phyloP scores from a whole-genome alignment of 64 coral and sea anemone genomes.

The Exaiptasia diaphana region DNA sequence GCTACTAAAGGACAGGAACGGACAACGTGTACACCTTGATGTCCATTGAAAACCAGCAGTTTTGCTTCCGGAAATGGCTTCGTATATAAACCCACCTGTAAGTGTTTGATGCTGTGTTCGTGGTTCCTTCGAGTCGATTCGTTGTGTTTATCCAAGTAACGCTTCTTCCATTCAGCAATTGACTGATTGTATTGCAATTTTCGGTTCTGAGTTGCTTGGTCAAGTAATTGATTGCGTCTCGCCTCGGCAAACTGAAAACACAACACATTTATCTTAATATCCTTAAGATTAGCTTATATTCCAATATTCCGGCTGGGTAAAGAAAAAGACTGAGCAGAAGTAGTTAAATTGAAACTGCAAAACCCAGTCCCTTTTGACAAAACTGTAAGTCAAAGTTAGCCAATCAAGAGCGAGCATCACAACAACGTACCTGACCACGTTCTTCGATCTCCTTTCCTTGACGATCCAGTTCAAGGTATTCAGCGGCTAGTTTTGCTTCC shows the following conservation, averaged over 20 bases:
- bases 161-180: conserved; percentile 70
- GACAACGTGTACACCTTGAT: no score
- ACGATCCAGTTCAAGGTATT: conserved; percentile 80
- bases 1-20: no score
- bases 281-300: not conserved
- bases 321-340: no score
- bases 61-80: no score
- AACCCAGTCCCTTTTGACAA: no score
- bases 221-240: conserved; percentile 58
- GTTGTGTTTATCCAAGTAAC: conserved; percentile 68
- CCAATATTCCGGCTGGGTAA: no score
- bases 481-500: conserved; percentile 72
- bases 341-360: no score
- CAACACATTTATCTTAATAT: not conserved
- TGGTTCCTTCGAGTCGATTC: conserved; percentile 56
- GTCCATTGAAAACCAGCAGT: no score
- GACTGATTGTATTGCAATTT: conserved; percentile 37
- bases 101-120: conserved; percentile 74
- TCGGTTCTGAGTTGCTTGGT: conserved; percentile 51
- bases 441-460: conserved; percentile 95
- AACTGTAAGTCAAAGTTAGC: no score
- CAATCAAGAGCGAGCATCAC: not conserved
- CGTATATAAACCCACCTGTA: conserved; percentile 76
- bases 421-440: conserved; percentile 59
- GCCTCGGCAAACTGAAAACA: conserved; percentile 82